Conservation (phyloP, 2,113 vertebrate genomes). For the Propithecus coquereli region DNA sequence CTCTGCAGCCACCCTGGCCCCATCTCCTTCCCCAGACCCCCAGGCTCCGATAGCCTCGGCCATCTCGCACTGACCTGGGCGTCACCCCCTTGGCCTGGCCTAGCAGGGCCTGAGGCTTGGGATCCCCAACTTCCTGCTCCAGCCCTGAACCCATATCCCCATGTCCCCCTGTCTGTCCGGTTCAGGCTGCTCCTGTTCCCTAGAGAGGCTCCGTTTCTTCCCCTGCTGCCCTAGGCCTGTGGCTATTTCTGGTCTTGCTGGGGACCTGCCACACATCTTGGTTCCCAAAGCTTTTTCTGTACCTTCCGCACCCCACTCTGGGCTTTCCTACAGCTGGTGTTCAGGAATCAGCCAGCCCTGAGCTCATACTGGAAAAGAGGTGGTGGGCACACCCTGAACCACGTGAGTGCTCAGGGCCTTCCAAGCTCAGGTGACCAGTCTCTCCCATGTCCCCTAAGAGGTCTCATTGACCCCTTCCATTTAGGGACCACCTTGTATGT, state of each 20-base stretch:
- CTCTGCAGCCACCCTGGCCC: background rate
- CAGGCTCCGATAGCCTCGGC: background rate
- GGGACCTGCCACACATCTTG: background rate
- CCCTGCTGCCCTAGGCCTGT: background rate
- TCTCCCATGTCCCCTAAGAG: background rate
- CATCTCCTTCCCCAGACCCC: background rate
- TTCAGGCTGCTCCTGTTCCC: background rate
- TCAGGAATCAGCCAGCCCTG: background rate
- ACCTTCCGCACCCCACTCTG: fast-evolving
- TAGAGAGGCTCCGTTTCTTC: background rate
- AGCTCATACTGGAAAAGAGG: background rate
- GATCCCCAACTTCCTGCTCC: background rate
- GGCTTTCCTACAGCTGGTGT: background rate
- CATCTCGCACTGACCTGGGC: background rate
- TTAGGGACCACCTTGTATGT: background rate
- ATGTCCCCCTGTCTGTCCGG: background rate
- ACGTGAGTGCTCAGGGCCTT: background rate
- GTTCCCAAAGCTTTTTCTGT: background rate
- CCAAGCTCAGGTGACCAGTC: background rate
- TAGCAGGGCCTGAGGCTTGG: background rate
- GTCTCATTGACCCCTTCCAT: fast-evolving
- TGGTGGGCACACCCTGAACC: background rate
- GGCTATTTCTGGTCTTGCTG: background rate
- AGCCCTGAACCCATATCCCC: background rate
- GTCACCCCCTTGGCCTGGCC: background rate